phyloP scores from a whole-genome alignment of 1,140 invertebrate species.

The Luehdorfia chinensis region DNA sequence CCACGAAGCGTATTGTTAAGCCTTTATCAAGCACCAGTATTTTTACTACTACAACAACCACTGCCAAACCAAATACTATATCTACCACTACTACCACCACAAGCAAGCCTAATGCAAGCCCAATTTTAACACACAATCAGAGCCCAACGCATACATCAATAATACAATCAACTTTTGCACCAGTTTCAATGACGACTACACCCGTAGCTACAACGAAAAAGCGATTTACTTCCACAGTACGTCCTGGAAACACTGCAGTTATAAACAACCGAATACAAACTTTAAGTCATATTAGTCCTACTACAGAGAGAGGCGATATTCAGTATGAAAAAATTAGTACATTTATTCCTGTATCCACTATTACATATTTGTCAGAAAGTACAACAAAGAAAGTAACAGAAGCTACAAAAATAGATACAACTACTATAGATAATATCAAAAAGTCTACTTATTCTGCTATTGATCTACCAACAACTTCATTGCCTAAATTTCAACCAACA shows the following conservation, averaged over 20 bases:
- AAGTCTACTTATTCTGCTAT: slow-evolving; percentile 8
- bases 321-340: slow-evolving; percentile 24
- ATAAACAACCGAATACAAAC: slow-evolving; percentile 7
- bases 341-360: slow-evolving; percentile 20
- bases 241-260: slow-evolving; percentile 21
- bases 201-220: slow-evolving; percentile 24
- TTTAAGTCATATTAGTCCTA: neutral
- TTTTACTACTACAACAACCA: slow-evolving; percentile 17
- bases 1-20: slow-evolving; percentile 21
- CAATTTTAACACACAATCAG: slow-evolving; percentile 21
- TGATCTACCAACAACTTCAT: slow-evolving; percentile 17
- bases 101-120: slow-evolving; percentile 21
- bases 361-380: neutral
- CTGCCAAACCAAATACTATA: slow-evolving; percentile 1
- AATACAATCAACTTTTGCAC: slow-evolving; percentile 14
- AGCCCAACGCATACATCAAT: slow-evolving; percentile 20
- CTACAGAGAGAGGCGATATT: slow-evolving; percentile 12
- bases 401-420: neutral
- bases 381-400: slow-evolving; percentile 1
- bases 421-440: neutral
- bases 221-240: slow-evolving; percentile 9
- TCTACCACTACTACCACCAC: slow-evolving; percentile 24
- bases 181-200: slow-evolving; percentile 22
- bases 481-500: slow-evolving; percentile 15
- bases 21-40: neutral